Conservation (phyloP, 1,140 invertebrate species). For the Idris sp. region DNA sequence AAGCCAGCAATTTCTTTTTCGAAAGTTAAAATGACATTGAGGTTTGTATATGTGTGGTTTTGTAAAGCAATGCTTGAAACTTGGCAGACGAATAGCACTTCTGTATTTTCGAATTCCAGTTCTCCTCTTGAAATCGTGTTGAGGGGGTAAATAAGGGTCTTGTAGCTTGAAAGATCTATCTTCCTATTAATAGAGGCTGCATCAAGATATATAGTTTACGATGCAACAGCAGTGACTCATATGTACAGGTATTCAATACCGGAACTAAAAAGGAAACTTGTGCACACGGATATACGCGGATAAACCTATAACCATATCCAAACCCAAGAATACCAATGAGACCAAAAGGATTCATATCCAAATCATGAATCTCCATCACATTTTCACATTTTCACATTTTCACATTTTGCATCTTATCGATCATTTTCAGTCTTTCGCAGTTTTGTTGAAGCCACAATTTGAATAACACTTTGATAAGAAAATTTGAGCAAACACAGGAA, state of each 20-base stretch:
- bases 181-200: conserved; percentile 28
- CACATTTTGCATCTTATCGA: too few species aligned
- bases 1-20: too few species aligned
- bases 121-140: not conserved
- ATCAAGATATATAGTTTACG: conserved; percentile 36
- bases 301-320: conserved; percentile 4
- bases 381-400: too few species aligned
- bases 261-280: conserved; percentile 30
- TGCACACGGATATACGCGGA: conserved; percentile 4
- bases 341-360: conserved; percentile 6
- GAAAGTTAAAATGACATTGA: too few species aligned
- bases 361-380: conserved; percentile 1
- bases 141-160: conserved; percentile 25
- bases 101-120: too few species aligned
- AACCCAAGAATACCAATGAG: conserved; percentile 24
- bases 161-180: conserved; percentile 23
- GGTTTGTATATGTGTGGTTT: too few species aligned
- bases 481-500: too few species aligned
- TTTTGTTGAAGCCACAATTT: too few species aligned
- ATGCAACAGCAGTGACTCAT: conserved; percentile 22
- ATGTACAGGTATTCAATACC: conserved; percentile 16
- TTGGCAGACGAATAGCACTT: too few species aligned
- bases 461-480: too few species aligned
- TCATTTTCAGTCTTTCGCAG: too few species aligned
- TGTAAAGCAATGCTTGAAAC: conserved; percentile 11